phyloP scores from a whole-genome alignment of 2,797 vertebrate species.

The Taeniopygia guttata region DNA sequence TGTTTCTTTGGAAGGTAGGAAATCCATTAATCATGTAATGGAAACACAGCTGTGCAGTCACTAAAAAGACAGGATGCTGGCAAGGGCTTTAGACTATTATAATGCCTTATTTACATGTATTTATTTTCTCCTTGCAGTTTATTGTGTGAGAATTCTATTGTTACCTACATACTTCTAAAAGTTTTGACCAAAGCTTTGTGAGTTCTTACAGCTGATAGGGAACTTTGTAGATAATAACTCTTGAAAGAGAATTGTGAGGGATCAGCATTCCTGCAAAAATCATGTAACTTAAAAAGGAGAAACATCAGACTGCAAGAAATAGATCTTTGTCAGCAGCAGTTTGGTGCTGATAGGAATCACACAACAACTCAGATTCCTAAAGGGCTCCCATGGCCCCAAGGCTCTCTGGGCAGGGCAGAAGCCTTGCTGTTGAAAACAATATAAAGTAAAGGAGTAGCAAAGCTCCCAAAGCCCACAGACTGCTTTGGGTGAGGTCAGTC shows the following conservation, averaged over 20 bases:
- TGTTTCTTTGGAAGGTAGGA: neutral
- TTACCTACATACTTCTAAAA: neutral
- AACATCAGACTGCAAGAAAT: neutral
- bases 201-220: neutral
- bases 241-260: neutral
- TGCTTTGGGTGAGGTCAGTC: neutral
- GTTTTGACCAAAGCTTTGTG: neutral
- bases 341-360: neutral
- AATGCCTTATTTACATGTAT: neutral
- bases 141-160: neutral
- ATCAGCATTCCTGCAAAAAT: neutral
- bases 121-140: neutral
- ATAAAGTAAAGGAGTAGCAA: neutral
- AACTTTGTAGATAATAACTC: neutral
- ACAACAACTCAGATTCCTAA: neutral
- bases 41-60: neutral
- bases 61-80: neutral
- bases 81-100: neutral
- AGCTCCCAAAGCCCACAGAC: neutral
- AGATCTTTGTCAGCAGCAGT: neutral
- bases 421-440: neutral
- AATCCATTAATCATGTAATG: neutral
- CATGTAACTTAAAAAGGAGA: neutral
- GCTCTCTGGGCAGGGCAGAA: neutral
- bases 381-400: neutral